Evolutionary conservation across 2,113 vertebrate species (phyloP).

Genomic region (Polypterus bichir): DNA sequence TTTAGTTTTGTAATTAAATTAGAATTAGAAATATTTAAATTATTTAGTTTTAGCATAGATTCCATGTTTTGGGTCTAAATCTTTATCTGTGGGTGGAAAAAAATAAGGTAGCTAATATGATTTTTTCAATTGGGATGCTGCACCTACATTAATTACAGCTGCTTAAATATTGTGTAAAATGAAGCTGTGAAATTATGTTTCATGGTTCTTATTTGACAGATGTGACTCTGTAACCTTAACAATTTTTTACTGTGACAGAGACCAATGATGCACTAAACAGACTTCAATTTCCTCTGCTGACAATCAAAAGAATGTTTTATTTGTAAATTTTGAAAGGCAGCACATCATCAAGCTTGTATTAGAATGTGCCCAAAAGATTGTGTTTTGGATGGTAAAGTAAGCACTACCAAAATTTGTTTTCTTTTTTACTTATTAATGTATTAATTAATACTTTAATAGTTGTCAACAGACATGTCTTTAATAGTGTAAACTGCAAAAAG

Average conservation of each 20-base stretch:
- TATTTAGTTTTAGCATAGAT: too few relatives aligned
- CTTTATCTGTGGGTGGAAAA: too few relatives aligned
- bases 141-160: slow-evolving; percentile 42
- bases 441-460: slow-evolving; percentile 13
- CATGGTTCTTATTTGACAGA: slow-evolving; percentile 49
- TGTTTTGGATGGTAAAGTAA: slow-evolving; percentile 31
- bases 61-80: too few relatives aligned
- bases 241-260: slow-evolving; percentile 45
- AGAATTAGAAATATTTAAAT: too few relatives aligned
- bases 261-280: slow-evolving; percentile 50
- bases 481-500: slow-evolving; percentile 47
- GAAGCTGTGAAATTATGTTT: slow-evolving; percentile 42
- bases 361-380: slow-evolving; percentile 29
- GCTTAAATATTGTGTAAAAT: slow-evolving; percentile 39
- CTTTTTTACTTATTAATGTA: neutral
- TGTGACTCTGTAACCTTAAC: slow-evolving; percentile 33
- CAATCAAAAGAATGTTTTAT: slow-evolving; percentile 19
- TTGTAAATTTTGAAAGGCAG: slow-evolving; percentile 14
- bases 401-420: neutral
- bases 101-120: slow-evolving; percentile 35
- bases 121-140: slow-evolving; percentile 33
- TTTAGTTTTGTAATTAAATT: too few relatives aligned
- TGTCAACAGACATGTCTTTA: neutral
- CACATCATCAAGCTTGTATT: slow-evolving; percentile 34
- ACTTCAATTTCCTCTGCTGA: slow-evolving; percentile 40